phyloP scores from a whole-genome alignment of 2,888 invertebrate genomes.

The Lithophane socia region DNA sequence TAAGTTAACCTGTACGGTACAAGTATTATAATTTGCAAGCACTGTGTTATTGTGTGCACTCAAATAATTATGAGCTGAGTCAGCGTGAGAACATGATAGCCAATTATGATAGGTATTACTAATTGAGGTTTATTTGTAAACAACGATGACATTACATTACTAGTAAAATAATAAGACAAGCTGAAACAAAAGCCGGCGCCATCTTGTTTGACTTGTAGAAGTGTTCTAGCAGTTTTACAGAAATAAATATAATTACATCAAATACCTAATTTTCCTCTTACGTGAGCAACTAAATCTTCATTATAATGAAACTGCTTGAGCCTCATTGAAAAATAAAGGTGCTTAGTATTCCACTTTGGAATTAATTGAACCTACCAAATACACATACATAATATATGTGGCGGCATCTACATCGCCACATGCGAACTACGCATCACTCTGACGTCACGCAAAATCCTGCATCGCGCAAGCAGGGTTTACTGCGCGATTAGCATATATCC shows the following conservation, averaged over 20 bases:
- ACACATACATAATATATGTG: too few species aligned
- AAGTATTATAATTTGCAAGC: slow-evolving; percentile 66
- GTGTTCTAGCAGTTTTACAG: background rate
- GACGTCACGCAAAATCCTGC: too few species aligned
- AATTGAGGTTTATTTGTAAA: slow-evolving; percentile 3
- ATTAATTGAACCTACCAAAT: too few species aligned
- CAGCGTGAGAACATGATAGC: slow-evolving; percentile 51
- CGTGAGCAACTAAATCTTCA: background rate
- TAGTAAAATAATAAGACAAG: background rate
- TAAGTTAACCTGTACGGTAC: slow-evolving; percentile 44
- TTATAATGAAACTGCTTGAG: background rate
- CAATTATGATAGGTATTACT: slow-evolving; percentile 15
- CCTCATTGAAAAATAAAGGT: too few species aligned
- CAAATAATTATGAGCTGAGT: slow-evolving; percentile 57
- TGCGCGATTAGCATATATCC: too few species aligned
- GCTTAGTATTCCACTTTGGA: too few species aligned
- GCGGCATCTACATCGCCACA: too few species aligned
- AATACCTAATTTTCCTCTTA: background rate
- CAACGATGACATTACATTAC: background rate
- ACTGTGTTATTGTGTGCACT: slow-evolving; percentile 47
- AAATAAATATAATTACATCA: background rate
- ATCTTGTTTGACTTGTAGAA: background rate
- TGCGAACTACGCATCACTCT: too few species aligned
- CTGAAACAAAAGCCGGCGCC: background rate
- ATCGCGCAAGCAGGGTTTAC: too few species aligned